These are phyloP conservation scores for Magallana gigas DNA, from an alignment of 1,140 invertebrate species.

Conservation along the genomic window DNA sequence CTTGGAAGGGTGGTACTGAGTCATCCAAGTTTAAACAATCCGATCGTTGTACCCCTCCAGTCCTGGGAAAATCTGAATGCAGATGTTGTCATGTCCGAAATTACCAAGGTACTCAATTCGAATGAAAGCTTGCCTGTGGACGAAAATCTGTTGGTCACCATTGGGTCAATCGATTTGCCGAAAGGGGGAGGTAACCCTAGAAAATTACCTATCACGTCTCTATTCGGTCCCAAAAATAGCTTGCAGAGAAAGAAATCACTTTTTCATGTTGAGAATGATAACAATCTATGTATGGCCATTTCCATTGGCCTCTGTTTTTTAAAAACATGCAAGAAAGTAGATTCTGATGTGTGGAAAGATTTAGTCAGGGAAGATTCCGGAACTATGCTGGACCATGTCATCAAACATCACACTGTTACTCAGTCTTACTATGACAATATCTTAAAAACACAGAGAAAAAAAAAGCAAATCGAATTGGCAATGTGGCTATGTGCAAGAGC, in stretches of 20 bases:
- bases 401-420: slow-evolving; percentile 42
- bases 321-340: slow-evolving; percentile 42
- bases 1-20: slow-evolving; percentile 46
- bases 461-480: slow-evolving; percentile 25
- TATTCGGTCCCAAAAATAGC: slow-evolving; percentile 40
- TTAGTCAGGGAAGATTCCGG: slow-evolving; percentile 18
- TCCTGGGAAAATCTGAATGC: too few relatives aligned
- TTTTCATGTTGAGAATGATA: slow-evolving; percentile 38
- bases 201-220: slow-evolving; percentile 41
- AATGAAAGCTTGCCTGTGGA: too few relatives aligned
- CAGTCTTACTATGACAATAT: slow-evolving; percentile 40
- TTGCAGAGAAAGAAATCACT: slow-evolving; percentile 46
- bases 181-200: not conserved
- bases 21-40: slow-evolving; percentile 40
- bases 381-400: not conserved
- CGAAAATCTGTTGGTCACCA: too few relatives aligned
- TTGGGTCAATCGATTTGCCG: too few relatives aligned
- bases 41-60: slow-evolving; percentile 50
- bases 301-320: slow-evolving; percentile 47
- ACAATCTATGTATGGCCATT: slow-evolving; percentile 41
- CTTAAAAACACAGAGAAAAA: slow-evolving; percentile 12
- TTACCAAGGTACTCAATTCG: too few relatives aligned
- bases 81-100: too few relatives aligned
- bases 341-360: slow-evolving; percentile 33
- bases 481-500: slow-evolving; percentile 9